Percentiles rank a stretch among this genome's conserved stretches.
These are phyloP conservation scores for Apodemia mormo DNA, from an alignment of 2,888 invertebrate genomes.

Conservation along the genomic window DNA sequence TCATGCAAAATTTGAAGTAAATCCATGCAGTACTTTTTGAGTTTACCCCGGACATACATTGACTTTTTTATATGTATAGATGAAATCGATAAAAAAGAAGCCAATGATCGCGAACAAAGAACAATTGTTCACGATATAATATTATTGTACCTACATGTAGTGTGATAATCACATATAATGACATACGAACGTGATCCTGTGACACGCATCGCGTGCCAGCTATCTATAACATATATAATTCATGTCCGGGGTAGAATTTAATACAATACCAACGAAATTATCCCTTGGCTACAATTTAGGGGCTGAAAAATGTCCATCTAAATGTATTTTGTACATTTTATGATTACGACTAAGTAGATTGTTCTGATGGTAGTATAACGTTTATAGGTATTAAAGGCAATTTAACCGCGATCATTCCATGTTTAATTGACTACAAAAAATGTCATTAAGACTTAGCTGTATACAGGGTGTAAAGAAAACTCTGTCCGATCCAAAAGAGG, in stretches of 20 bases:
- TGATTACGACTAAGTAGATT: neutral
- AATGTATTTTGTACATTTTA: neutral
- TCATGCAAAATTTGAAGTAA: no score
- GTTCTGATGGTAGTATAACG: neutral
- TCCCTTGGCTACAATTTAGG: neutral
- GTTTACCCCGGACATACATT: no score
- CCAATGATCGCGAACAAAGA: no score
- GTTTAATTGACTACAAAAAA: no score
- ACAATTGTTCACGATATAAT: no score
- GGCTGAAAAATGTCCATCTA: constrained; percentile 4
- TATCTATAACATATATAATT: constrained; percentile 18
- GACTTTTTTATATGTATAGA: no score
- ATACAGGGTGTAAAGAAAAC: no score
- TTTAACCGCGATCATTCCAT: no score
- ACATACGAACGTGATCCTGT: neutral
- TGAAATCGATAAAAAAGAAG: no score
- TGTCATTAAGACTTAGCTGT: no score
- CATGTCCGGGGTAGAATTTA: constrained; percentile 7
- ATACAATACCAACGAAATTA: constrained; percentile 8
- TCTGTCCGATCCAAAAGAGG: no score
- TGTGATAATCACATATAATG: constrained; percentile 5
- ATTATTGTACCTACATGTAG: neutral
- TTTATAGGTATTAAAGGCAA: neutral
- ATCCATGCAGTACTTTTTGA: no score
- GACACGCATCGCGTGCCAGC: constrained; percentile 8